Percentiles rank a stretch among this genome's conserved stretches.
Conservation (phyloP, 2,113 vertebrate species). For the Scomber japonicus region DNA sequence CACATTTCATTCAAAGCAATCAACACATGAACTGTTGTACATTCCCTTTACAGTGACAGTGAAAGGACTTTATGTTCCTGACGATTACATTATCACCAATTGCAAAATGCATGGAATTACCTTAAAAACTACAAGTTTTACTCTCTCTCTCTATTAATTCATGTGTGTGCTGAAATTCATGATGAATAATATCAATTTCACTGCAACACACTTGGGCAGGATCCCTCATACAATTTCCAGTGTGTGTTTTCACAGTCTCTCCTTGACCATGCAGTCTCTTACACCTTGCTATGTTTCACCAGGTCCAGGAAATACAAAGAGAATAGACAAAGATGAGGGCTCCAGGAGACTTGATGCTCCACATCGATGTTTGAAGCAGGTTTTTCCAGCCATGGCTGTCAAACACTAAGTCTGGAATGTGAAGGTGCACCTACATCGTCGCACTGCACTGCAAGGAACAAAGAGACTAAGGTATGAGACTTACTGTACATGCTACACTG, state of each 20-base stretch:
- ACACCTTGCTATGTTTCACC: slow-evolving; percentile 34
- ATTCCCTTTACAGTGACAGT: background rate
- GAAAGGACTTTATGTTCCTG: background rate
- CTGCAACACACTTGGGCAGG: background rate
- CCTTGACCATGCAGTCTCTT: slow-evolving; percentile 21
- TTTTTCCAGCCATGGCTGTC: slow-evolving; percentile 56
- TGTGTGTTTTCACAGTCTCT: slow-evolving; percentile 21
- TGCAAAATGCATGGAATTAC: background rate
- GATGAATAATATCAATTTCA: background rate
- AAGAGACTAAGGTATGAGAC: slow-evolving; percentile 65
- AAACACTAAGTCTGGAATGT: slow-evolving; percentile 49
- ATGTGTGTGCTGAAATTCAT: background rate
- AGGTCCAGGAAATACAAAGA: slow-evolving; percentile 63
- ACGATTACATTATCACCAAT: background rate
- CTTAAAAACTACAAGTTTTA: background rate
- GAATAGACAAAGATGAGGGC: slow-evolving; percentile 62
- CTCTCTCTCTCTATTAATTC: background rate
- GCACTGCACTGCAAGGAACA: slow-evolving; percentile 55
- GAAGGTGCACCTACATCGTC: slow-evolving; percentile 54
- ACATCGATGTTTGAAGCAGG: slow-evolving; percentile 58
- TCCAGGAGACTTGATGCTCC: slow-evolving; percentile 49
- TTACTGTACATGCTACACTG: slow-evolving; percentile 3
- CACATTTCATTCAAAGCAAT: slow-evolving; percentile 33
- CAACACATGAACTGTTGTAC: slow-evolving; percentile 21
- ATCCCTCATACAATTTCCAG: slow-evolving; percentile 9